phyloP scores from a whole-genome alignment of 2,888 invertebrate genomes.

The Teleogryllus oceanicus region DNA sequence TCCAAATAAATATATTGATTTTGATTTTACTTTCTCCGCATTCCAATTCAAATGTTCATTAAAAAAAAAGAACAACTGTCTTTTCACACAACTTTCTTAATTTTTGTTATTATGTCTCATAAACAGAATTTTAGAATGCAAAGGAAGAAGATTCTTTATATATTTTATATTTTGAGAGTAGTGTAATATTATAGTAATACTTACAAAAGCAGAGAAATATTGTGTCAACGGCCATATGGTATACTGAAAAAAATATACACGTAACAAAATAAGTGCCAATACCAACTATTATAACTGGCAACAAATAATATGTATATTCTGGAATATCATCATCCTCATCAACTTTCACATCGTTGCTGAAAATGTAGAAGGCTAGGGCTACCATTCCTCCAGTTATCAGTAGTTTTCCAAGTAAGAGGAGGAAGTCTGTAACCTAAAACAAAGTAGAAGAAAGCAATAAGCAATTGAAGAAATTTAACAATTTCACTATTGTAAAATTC shows the following conservation, averaged over 20 bases:
- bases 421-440: conserved; percentile 77
- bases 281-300: conserved; percentile 79
- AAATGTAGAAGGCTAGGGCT: conserved; percentile 71
- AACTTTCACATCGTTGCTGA: conserved; percentile 55
- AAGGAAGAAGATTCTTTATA: too few relatives aligned
- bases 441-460: not conserved
- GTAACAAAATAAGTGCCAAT: conserved; percentile 84
- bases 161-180: not conserved
- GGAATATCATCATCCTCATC: conserved; percentile 54
- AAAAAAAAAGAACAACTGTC: too few relatives aligned
- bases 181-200: conserved; percentile 46
- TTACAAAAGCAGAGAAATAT: conserved; percentile 93
- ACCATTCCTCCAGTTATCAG: conserved; percentile 77
- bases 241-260: conserved; percentile 88
- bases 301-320: conserved; percentile 67
- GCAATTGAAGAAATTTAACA: not conserved
- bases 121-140: too few relatives aligned
- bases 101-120: too few relatives aligned
- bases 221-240: conserved; percentile 96
- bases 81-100: too few relatives aligned
- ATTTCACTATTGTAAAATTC: not conserved
- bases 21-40: too few relatives aligned
- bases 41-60: too few relatives aligned
- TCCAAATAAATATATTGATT: too few relatives aligned
- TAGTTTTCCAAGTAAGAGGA: conserved; percentile 86